Evolutionary conservation across 2,797 vertebrate genomes (phyloP).

Genomic region (Hafferia zeledoni): DNA sequence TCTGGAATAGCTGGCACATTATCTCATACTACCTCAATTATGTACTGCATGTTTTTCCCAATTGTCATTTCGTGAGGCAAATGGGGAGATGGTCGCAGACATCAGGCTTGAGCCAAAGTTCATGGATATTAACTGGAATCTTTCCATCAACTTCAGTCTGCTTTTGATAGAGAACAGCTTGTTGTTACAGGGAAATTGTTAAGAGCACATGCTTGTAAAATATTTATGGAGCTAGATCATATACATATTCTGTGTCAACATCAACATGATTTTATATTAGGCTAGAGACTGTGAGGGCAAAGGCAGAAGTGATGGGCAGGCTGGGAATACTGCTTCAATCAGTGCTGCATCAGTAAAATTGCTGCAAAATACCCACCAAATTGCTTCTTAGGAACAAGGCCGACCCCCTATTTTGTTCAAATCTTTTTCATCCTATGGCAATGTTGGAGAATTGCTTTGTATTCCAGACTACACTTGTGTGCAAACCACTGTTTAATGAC

Average conservation of each 20-base stretch:
- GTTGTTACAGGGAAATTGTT: neutral
- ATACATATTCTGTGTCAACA: slow-evolving; percentile 8
- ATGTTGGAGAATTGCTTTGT: neutral
- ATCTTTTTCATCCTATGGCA: neutral
- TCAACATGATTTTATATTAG: slow-evolving; percentile 27
- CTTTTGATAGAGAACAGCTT: slow-evolving; percentile 19
- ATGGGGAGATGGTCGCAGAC: neutral
- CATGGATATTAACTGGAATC: neutral
- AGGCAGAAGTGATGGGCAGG: neutral
- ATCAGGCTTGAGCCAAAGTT: neutral
- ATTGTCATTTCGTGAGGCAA: neutral
- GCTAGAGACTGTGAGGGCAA: slow-evolving; percentile 5
- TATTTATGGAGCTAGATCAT: slow-evolving; percentile 11
- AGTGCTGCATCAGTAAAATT: neutral
- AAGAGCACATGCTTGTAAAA: slow-evolving; percentile 4
- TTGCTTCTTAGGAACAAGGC: neutral
- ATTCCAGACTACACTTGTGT: neutral
- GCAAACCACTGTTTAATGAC: neutral
- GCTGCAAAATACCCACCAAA: neutral
- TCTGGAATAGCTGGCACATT: slow-evolving; percentile 7
- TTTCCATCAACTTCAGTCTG: neutral
- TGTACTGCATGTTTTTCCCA: neutral
- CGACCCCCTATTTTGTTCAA: neutral
- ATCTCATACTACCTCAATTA: neutral
- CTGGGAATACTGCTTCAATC: neutral